Base-by-base conservation (phyloP, 2,113 vertebrate genomes). In the Nothocercus nigrocapillus region DNA sequence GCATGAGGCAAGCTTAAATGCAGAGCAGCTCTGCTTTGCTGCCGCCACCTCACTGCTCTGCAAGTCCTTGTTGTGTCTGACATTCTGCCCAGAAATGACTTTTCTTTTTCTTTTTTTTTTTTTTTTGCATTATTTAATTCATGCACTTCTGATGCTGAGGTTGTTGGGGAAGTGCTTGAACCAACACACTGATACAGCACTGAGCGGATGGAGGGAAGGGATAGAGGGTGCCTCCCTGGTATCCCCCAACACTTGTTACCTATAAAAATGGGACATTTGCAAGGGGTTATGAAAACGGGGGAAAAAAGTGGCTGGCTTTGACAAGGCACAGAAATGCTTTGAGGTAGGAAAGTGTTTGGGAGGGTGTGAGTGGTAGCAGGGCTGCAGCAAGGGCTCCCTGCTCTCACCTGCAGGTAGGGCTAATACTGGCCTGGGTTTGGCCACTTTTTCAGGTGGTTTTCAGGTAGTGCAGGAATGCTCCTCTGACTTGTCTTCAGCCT, bases 21-120 rank as follows among this genome's bases (percentile, higher is more conserved):
- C 2, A 5, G 32, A 89, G 45, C 13, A 1, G 5, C 38, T 14
- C 0, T 3, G 56, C 51, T 93, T 84, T 64, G 56, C 58, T 73
- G 69, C 63, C 70, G 62, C 34, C 47, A 61, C 22, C 45, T 78
- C 72, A 36, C 13, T 59, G 40, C 27, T 59, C 36, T 67, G 6
- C 17, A 95, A 69, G 32, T 69, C 24, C n/a, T 80, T n/a, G 21
- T 76, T 79, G 68, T 21, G 4, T 77, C 78, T 85, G 62, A 95
- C 59, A 62, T 82, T 82, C 66, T 91, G 78, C 45, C 36, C 40
- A 30, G 63, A 92, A 69, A 7, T 14, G 34, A 72, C 67, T 47
- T 84, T 53, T 36, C 36, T 36, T 36, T 8, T 36, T 36, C 36
- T 44, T 44, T 44, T 44, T 44, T n/a, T n/a, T n/a, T n/a, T 44